Base-by-base conservation (phyloP, 2,888 invertebrate genomes). In the Ectropis crepuscularia region DNA sequence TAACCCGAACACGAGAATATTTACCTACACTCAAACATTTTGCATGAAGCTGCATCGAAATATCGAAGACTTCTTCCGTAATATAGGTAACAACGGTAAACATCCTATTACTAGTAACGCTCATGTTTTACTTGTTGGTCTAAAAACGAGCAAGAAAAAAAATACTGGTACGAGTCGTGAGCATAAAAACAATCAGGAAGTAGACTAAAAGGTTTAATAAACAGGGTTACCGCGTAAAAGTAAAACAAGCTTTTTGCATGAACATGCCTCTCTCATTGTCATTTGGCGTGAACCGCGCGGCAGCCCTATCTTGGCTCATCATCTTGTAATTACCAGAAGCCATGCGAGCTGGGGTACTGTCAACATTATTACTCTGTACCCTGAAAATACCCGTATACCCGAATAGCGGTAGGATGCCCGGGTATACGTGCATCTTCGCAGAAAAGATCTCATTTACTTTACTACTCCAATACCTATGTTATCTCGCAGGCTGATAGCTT, bases 401-500 rank as follows among this genome's bases (percentile, higher is more conserved):
- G 60, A 64, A 64, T 60, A 50, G 47, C 60, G 64, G 63, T 58
- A 57, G 57, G 58, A 57, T 60, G 46, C 60, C 71, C 60, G 64
- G 60, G 60, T 61, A 75, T 79, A 81, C 81, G 81, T 82, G 81
- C 81, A 81, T 79, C 81, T 81, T 79, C 73, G 78, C 74, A 77
- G 79, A 75, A 82, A 81, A 81, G 77, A 80, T 80, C 81, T 81
- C 81, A 82, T 82, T 81, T 81, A 78, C 79, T 82, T 82, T 82
- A 82, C 79, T 76, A 74, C 81, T 70, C 72, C 79, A 76, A 80
- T 82, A 79, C 76, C 72, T 72, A 70, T 72, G 74, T 74, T 72
- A 76, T 70, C 73, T 73, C 63, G 72, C 66, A 61, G 68, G 73
- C 71, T 66, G 73, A 76, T 77, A 73, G 72, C 73, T 78, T 78